Conservation (phyloP, 2,797 vertebrate genomes). For the Pangasius sanitwongsei region DNA sequence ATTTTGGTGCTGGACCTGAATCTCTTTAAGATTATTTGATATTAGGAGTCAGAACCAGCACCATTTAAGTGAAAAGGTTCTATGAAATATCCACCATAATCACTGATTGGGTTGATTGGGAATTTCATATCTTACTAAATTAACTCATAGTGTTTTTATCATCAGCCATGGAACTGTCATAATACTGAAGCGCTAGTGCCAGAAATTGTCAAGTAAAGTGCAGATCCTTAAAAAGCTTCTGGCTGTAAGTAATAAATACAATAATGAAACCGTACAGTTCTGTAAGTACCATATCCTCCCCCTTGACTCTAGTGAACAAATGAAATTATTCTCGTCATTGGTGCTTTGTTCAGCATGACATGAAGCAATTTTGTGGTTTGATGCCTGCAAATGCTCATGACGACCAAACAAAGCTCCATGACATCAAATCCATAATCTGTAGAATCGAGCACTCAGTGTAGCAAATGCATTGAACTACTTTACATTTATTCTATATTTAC, state of each 20-base stretch:
- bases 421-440: constrained; percentile 12
- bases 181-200: not conserved
- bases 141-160: not conserved
- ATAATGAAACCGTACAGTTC: not conserved
- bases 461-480: constrained; percentile 5
- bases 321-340: constrained; percentile 9
- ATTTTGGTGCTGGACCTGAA: not conserved
- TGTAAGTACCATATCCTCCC: not conserved
- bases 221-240: not conserved
- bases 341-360: constrained; percentile 7
- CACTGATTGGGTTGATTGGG: not conserved
- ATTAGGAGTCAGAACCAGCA: not conserved
- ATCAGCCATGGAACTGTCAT: not conserved
- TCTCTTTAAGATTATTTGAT: not conserved
- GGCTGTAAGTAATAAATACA: constrained; percentile 7
- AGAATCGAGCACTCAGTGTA: not conserved
- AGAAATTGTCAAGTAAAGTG: not conserved
- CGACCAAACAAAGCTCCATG: constrained; percentile 1
- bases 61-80: not conserved
- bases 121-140: not conserved
- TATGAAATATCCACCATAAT: not conserved
- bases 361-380: constrained; percentile 4
- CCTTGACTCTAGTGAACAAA: not conserved
- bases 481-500: not conserved
- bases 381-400: not conserved